A percentile compares a stretch with the other conserved stretches of the same genome.
Conservation (phyloP, 2,797 vertebrate species). For the Lithobates pipiens region DNA sequence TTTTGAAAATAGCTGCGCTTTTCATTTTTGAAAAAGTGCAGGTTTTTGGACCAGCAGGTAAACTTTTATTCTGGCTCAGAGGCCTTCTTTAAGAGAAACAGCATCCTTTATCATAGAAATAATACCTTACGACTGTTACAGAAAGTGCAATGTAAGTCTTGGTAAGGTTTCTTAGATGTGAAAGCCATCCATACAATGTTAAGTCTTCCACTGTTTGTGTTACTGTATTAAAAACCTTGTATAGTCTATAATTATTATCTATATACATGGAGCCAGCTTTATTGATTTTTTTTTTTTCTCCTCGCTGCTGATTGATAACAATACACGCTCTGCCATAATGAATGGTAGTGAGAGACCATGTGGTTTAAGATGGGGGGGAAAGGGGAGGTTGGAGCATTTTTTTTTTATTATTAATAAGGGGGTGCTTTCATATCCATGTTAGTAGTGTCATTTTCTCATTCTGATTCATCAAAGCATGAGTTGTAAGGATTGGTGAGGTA, state of each 20-base stretch:
- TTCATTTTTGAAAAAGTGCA: no score
- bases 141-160: no score
- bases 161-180: no score
- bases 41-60: no score
- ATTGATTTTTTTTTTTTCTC: neutral
- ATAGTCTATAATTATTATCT: neutral
- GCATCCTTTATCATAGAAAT: no score
- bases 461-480: neutral
- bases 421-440: neutral
- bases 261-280: neutral
- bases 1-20: no score
- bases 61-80: no score
- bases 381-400: neutral
- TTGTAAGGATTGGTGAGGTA: neutral
- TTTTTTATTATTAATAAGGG: neutral
- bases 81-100: no score
- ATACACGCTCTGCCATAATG: neutral
- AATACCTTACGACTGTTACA: no score
- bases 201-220: no score
- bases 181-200: no score
- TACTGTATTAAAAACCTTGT: no score
- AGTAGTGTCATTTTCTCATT: neutral
- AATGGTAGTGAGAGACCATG: neutral
- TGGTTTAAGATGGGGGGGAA: neutral
- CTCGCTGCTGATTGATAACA: neutral